phyloP scores from a whole-genome alignment of 2,113 vertebrate genomes.

The Amazona guildingii region DNA sequence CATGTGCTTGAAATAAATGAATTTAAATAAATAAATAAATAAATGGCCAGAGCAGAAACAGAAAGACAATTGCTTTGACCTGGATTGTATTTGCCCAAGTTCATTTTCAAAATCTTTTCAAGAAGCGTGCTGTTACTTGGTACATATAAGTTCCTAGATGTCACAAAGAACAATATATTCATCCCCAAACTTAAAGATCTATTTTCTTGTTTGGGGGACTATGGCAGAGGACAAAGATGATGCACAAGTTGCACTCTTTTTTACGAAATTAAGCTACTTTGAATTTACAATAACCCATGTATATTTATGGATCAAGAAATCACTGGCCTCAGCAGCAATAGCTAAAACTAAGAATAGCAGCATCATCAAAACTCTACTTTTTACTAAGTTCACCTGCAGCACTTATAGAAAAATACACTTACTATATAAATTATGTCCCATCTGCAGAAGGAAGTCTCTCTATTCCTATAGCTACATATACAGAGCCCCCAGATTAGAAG shows the following conservation, averaged over 20 bases:
- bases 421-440: not conserved
- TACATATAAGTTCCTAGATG: not conserved
- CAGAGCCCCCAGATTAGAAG: not conserved
- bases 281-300: not conserved
- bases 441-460: not conserved
- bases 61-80: not conserved
- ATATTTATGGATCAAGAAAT: not conserved
- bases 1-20: not conserved
- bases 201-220: too few relatives aligned
- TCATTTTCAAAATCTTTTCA: not conserved
- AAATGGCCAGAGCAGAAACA: not conserved
- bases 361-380: not conserved
- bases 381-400: not conserved
- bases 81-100: accelerated
- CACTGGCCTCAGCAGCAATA: not conserved
- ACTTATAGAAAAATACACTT: not conserved
- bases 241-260: not conserved
- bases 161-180: not conserved
- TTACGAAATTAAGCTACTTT: not conserved
- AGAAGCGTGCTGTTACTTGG: not conserved
- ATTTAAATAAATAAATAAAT: not conserved
- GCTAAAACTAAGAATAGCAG: not conserved
- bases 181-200: not conserved
- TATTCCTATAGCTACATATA: not conserved
- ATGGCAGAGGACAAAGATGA: not conserved